Evolutionary conservation across 2,888 invertebrate genomes (phyloP), one percentile per base, ranked within the genome.

Genomic region (Anthophora plumipes): DNA sequence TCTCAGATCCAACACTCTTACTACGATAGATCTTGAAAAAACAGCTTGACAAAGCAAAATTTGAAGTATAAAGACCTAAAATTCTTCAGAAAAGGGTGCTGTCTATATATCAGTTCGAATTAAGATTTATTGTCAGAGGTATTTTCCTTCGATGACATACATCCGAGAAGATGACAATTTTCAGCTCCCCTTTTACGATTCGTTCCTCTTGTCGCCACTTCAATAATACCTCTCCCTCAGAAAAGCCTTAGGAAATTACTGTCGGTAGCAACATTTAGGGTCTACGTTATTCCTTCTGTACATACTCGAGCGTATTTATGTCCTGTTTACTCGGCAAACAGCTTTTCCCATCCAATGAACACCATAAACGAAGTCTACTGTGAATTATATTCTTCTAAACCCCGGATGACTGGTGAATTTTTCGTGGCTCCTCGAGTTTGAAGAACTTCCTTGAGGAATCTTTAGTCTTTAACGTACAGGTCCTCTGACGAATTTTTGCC

Each of bases 241-340:
- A 75, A 55, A 80, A 71, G 70, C 54, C 63, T 54, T 70, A 22
- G 14, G 63, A 67, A 69, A 60, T 31, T 20, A 7, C 25, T 46
- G 55, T 48, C 25, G 59, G 52, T 69, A 68, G 60, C 68, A 78
- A 72, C 77, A 77, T 70, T n/a, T 43, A 25, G 69, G 70, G 37
- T 50, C 59, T 57, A 48, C 79, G 73, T 83, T 80, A 80, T 81
- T 80, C 77, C 46, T 79, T 75, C 61, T 70, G 83, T 70, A 85
- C 76, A 89, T 69, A 85, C 85, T 84, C 67, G 60, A 77, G 43
- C 12, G 52, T 88, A 83, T 89, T 89, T 88, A 84, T 75, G 67
- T 39, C 61, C 82, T 86, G 86, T 90, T 89, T 87, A 80, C 83
- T 76, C 70, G 77, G 79, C 73, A 82, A 89, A 88, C 86, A 88